Evolutionary conservation across 2,113 vertebrate genomes (phyloP), one percentile per base, ranked within the genome.

Genomic region (Telmatochromis sp.): DNA sequence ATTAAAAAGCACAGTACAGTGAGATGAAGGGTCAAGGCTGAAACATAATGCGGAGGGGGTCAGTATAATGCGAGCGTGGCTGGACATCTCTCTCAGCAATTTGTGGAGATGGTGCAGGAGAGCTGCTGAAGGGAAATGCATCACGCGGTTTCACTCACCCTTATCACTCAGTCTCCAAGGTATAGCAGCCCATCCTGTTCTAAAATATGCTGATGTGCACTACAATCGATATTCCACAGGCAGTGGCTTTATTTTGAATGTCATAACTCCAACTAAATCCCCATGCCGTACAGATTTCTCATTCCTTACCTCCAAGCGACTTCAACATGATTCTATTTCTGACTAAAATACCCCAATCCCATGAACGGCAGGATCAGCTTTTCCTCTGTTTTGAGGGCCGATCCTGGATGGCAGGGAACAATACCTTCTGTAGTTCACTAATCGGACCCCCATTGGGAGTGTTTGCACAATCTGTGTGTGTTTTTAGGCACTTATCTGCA

Each of bases 341-440:
- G 68, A 89, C 82, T 79, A 51, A 91, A 90, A 93, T 49, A 84
- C 75, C 63, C 17, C 81, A 91, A 93, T 94, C 86, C 90, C 53
- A 47, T 35, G 57, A 68, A 88, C 78, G 65, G 88, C 68, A 54
- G 90, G 58, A 92, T 94, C 91, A 93, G 93, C 90, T 63, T 75
- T 88, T 88, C 68, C 81, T 89, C 91, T 91, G 87, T 91, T 80
- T 17, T 49, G 19, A 78, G 42, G 88, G 93, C 80, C 12, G 4
- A 90, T 93, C 86, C 85, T 85, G 87, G 87, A 91, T 85, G 80
- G 82, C 80, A 82, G 78, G 83, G 70, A 81, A 94, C 90, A 95
- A 95, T 95, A 89, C 91, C 92, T 90, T 89, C 86, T 88, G 81
- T 54, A 92, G 85, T 82, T 65, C 91, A 75, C 89, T 91, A 93